These are phyloP conservation scores for Chirona hameri DNA, from an alignment of 2,888 invertebrate species.

Conservation along the genomic window DNA sequence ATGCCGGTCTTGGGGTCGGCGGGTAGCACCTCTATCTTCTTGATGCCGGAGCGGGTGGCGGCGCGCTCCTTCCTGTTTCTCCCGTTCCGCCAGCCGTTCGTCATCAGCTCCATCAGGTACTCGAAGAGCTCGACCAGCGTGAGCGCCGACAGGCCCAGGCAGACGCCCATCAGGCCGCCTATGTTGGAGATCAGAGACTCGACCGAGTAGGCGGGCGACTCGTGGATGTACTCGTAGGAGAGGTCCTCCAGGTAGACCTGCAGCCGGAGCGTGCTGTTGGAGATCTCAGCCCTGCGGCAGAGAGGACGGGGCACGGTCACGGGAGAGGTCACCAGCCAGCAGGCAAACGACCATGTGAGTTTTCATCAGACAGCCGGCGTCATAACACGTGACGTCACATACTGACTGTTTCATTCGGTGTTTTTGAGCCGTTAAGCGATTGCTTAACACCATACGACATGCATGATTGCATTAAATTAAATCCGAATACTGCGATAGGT, in stretches of 20 bases:
- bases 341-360: no score
- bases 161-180: constrained; percentile 4
- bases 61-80: not conserved
- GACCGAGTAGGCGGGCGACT: not conserved
- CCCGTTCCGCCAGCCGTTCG: not conserved
- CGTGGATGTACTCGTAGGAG: not conserved
- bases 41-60: not conserved
- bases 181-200: constrained; percentile 11
- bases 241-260: constrained; percentile 5
- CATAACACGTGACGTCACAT: no score
- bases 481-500: not conserved
- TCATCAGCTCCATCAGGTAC: not conserved
- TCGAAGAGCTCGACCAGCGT: not conserved
- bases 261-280: constrained; percentile 4
- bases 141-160: not conserved
- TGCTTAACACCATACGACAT: no score
- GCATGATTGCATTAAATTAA: no score
- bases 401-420: no score
- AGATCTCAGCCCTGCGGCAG: not conserved
- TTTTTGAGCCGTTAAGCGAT: no score
- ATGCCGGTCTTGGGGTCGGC: not conserved
- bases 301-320: not conserved
- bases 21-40: not conserved
- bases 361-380: no score
- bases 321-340: no score